Evolutionary conservation across 2,888 invertebrate genomes (phyloP).

Genomic region (Seladonia tumulorum): DNA sequence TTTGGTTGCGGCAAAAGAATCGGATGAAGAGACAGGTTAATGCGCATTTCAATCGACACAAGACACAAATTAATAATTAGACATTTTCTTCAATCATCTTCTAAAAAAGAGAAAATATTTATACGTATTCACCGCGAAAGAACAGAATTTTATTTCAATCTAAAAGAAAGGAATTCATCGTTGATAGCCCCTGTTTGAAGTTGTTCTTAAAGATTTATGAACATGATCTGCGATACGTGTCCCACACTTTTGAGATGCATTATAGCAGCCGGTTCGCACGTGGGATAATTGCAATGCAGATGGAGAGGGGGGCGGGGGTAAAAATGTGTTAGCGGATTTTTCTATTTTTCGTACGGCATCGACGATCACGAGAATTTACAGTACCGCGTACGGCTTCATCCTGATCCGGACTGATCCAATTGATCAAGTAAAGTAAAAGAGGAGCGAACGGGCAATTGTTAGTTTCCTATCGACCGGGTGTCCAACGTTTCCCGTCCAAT

Average conservation of each 20-base stretch:
- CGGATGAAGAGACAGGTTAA: no score
- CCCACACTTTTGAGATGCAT: background rate
- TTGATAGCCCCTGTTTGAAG: no score
- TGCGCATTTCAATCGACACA: no score
- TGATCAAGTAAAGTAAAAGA: constrained; percentile 37
- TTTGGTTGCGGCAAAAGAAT: no score
- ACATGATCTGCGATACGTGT: background rate
- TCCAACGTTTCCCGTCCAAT: constrained; percentile 4
- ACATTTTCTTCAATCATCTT: no score
- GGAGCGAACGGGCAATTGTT: constrained; percentile 27
- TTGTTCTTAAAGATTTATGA: background rate
- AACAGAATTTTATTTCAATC: no score
- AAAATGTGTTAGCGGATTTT: background rate
- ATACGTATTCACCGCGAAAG: no score
- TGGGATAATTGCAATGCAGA: background rate
- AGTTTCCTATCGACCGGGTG: constrained; percentile 6
- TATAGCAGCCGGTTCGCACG: background rate
- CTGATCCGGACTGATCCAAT: constrained; percentile 54
- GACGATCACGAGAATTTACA: constrained; percentile 27
- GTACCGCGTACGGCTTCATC: constrained; percentile 56
- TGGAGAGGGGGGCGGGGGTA: background rate
- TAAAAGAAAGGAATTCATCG: no score
- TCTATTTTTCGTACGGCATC: constrained; percentile 23
- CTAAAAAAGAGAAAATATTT: no score
- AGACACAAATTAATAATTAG: no score